These are phyloP conservation scores for Brachycybe producta DNA, from an alignment of 2,888 invertebrate genomes.

Conservation along the genomic window DNA sequence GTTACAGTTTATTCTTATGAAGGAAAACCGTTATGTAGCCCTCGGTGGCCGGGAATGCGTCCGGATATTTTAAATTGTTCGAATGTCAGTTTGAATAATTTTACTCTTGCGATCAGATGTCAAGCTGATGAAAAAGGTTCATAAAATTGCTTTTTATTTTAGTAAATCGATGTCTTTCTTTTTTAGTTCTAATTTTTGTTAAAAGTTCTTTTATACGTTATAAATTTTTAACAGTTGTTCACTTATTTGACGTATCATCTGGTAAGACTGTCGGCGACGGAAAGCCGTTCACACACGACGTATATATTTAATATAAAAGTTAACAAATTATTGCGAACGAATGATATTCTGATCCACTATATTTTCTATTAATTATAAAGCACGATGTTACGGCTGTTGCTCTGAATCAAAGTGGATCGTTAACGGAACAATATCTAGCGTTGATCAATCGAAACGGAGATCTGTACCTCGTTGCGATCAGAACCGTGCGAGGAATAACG, in stretches of 20 bases:
- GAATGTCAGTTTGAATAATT: constrained; percentile 69
- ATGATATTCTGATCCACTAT: background rate
- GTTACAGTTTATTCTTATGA: constrained; percentile 86
- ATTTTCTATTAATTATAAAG: constrained; percentile 35
- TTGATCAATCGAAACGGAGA: constrained; percentile 81
- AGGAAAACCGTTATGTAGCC: constrained; percentile 70
- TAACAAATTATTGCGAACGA: background rate
- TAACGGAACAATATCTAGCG: constrained; percentile 67
- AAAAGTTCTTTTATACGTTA: constrained; percentile 13
- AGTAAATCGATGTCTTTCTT: background rate
- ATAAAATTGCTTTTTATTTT: constrained; percentile 24
- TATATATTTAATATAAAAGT: constrained; percentile 22
- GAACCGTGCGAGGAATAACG: constrained; percentile 27
- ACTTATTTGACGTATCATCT: constrained; percentile 69
- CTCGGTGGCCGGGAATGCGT: constrained; percentile 71
- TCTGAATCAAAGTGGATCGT: constrained; percentile 68
- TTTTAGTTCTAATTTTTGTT: background rate
- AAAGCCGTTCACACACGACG: constrained; percentile 57
- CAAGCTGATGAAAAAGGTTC: constrained; percentile 65
- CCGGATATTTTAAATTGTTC: constrained; percentile 64
- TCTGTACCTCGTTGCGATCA: constrained; percentile 56
- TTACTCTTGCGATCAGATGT: constrained; percentile 74
- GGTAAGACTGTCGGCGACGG: constrained; percentile 60
- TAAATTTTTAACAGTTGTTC: constrained; percentile 47
- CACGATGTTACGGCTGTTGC: constrained; percentile 61